These are phyloP conservation scores for Recurvirostra avosetta DNA, from an alignment of 2,113 vertebrate genomes.

Conservation along the genomic window DNA sequence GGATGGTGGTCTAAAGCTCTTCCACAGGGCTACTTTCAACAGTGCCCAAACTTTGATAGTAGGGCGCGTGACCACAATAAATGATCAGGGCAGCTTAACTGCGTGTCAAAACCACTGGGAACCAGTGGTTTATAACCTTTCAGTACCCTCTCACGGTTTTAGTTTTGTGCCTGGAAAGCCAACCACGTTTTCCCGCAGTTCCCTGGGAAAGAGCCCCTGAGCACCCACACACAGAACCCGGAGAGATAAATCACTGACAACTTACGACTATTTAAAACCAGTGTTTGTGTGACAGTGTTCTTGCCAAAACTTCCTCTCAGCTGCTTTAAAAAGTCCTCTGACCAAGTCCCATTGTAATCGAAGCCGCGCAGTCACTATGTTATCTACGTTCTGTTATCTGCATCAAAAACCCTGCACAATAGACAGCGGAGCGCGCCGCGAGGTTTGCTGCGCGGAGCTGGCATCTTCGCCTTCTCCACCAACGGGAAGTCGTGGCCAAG, in stretches of 20 bases:
- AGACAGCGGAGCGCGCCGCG: accelerated
- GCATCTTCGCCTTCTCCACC: background rate
- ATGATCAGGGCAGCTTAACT: background rate
- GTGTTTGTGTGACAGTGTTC: background rate
- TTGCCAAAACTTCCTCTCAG: background rate
- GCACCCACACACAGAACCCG: background rate
- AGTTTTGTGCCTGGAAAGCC: background rate
- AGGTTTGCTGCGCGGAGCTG: background rate
- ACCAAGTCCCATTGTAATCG: background rate
- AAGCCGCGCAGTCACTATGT: background rate
- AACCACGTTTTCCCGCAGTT: background rate
- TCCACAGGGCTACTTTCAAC: background rate
- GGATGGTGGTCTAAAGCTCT: background rate
- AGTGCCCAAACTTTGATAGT: background rate
- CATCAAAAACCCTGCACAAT: background rate
- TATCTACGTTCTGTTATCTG: background rate
- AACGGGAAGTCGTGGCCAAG: background rate
- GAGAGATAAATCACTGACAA: background rate
- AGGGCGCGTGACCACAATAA: background rate
- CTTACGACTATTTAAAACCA: background rate
- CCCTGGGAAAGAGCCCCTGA: background rate
- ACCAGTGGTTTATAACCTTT: background rate
- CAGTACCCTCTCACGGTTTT: background rate
- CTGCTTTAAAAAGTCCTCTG: background rate
- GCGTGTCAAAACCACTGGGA: background rate